Conservation (phyloP, 1,140 invertebrate genomes). For the Pseudachorutes palmiensis region DNA sequence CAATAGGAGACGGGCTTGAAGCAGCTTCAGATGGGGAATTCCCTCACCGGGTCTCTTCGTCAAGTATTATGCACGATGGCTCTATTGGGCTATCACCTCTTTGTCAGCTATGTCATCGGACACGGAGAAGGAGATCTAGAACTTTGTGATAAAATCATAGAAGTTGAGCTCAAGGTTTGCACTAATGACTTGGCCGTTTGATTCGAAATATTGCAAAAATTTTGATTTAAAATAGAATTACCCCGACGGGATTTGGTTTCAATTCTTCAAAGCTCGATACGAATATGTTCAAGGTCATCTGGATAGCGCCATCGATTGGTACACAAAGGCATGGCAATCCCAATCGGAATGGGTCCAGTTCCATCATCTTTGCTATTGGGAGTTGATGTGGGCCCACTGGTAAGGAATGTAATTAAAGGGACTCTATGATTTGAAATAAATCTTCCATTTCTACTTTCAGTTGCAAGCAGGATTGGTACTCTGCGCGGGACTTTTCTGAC, state of each 20-base stretch:
- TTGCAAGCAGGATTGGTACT: slow-evolving; percentile 57
- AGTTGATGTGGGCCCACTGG: slow-evolving; percentile 83
- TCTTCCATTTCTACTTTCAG: slow-evolving; percentile 38
- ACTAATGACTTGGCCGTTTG: too few relatives aligned
- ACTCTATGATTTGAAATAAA: background rate
- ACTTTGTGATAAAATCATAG: slow-evolving; percentile 63
- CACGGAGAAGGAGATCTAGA: slow-evolving; percentile 68
- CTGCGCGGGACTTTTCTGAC: slow-evolving; percentile 63
- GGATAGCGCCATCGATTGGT: slow-evolving; percentile 57
- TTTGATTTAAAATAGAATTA: slow-evolving; percentile 48
- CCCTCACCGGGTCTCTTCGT: slow-evolving; percentile 60
- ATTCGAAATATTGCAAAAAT: too few relatives aligned
- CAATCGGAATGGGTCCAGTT: slow-evolving; percentile 81
- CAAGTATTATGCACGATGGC: slow-evolving; percentile 78
- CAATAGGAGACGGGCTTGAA: slow-evolving; percentile 60
- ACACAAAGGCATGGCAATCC: slow-evolving; percentile 72
- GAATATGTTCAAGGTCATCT: slow-evolving; percentile 74
- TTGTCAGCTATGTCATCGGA: slow-evolving; percentile 72
- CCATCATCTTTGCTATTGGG: slow-evolving; percentile 64
- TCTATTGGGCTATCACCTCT: slow-evolving; percentile 72
- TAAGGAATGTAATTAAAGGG: slow-evolving; percentile 42
- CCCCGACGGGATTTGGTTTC: slow-evolving; percentile 80
- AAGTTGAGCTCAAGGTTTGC: too few relatives aligned
- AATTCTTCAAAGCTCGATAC: slow-evolving; percentile 80
- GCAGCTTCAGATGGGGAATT: slow-evolving; percentile 63